These are phyloP conservation scores for Isoperla grammatica DNA, from an alignment of 2,888 invertebrate genomes.

Conservation along the genomic window DNA sequence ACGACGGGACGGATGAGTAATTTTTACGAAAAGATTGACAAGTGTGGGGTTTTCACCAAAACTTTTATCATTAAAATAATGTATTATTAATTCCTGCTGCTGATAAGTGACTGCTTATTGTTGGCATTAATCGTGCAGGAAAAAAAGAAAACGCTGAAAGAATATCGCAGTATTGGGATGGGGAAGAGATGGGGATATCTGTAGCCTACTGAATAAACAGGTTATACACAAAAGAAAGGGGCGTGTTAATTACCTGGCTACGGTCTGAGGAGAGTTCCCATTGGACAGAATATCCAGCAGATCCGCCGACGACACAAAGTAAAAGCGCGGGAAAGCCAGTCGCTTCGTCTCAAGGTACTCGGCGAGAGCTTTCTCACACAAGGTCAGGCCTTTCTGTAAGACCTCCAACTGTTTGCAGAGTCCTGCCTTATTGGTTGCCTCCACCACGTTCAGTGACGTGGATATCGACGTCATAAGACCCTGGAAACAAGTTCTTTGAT, in stretches of 20 bases:
- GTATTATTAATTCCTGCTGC: no score
- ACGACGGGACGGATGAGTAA: no score
- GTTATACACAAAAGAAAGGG: no score
- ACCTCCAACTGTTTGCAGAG: slow-evolving; percentile 72
- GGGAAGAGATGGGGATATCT: no score
- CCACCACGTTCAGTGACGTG: slow-evolving; percentile 80
- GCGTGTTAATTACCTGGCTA: slow-evolving; percentile 51
- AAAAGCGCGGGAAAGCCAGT: slow-evolving; percentile 88
- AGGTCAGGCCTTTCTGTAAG: slow-evolving; percentile 75
- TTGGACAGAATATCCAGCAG: slow-evolving; percentile 90
- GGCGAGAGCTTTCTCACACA: slow-evolving; percentile 91
- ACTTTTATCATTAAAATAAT: no score
- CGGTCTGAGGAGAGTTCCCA: slow-evolving; percentile 86
- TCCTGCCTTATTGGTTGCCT: slow-evolving; percentile 82
- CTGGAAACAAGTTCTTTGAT: slow-evolving; percentile 42
- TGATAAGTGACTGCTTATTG: no score
- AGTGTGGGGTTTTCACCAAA: no score
- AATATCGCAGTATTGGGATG: no score
- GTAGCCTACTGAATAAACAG: no score
- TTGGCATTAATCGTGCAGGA: no score
- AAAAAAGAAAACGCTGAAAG: no score
- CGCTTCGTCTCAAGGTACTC: slow-evolving; percentile 94
- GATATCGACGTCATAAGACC: slow-evolving; percentile 69
- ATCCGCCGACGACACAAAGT: slow-evolving; percentile 95
- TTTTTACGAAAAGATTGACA: no score